Evolutionary conservation across 1,140 invertebrate species (phyloP).

Genomic region (Agraylea sexmaculata): DNA sequence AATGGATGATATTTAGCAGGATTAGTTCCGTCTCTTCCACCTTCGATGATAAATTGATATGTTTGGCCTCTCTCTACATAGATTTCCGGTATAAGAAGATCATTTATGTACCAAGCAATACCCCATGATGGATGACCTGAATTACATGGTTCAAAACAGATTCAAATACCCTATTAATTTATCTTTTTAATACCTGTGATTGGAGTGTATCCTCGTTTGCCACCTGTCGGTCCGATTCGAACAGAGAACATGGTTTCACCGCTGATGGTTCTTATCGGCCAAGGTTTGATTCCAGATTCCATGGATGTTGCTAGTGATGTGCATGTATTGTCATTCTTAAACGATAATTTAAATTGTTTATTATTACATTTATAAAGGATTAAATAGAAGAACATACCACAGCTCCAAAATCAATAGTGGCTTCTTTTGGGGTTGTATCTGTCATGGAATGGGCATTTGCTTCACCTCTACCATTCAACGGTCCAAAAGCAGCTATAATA

Average conservation of each 20-base stretch:
- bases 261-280: conserved; percentile 49
- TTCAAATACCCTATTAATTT: background rate
- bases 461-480: conserved; percentile 63
- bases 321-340: conserved; percentile 34
- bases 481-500: conserved; percentile 81
- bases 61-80: conserved; percentile 79
- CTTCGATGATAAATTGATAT: conserved; percentile 79
- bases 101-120: conserved; percentile 91
- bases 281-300: conserved; percentile 46
- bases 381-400: conserved; percentile 23
- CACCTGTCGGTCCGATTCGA: conserved; percentile 73
- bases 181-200: conserved; percentile 51
- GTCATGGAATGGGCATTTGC: conserved; percentile 68
- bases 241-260: conserved; percentile 55
- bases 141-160: conserved; percentile 2
- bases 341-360: conserved; percentile 3
- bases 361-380: conserved; percentile 7
- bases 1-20: conserved; percentile 81
- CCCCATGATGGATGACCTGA: conserved; percentile 70
- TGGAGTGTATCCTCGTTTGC: conserved; percentile 63
- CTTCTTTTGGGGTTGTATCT: conserved; percentile 62
- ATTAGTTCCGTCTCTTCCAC: conserved; percentile 56
- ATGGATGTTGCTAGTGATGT: conserved; percentile 34
- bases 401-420: conserved; percentile 61
- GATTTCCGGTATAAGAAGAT: conserved; percentile 77